A percentile compares a stretch with the other conserved stretches of the same genome.
These are phyloP conservation scores for Phenganax marumi DNA, from an alignment of 92 coral and sea anemone genomes.

Conservation along the genomic window DNA sequence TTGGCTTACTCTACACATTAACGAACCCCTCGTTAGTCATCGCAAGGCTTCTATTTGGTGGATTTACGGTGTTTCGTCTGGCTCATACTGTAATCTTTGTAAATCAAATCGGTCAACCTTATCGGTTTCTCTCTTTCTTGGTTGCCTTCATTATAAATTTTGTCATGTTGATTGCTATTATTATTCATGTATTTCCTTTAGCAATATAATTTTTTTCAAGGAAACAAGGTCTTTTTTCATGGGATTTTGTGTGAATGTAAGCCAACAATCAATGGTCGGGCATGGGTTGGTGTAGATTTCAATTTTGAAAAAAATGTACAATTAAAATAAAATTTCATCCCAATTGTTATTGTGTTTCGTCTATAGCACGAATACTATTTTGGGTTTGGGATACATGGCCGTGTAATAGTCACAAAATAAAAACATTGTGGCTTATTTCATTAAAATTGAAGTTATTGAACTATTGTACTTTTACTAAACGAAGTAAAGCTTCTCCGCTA, in stretches of 20 bases:
- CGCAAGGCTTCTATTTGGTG: constrained; percentile 70
- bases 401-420: no score
- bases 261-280: not conserved
- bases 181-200: constrained; percentile 22
- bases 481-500: no score
- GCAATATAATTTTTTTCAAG: not conserved
- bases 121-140: constrained; percentile 28
- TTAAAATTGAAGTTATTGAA: no score
- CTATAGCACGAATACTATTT: no score
- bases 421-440: no score
- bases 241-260: not conserved
- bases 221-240: not conserved
- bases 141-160: not conserved
- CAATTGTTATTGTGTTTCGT: no score
- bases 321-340: no score
- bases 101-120: constrained; percentile 17
- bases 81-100: constrained; percentile 66
- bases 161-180: constrained; percentile 28
- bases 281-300: no score
- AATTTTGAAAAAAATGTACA: no score
- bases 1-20: constrained; percentile 67
- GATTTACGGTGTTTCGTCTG: constrained; percentile 70
- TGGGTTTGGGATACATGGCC: no score
- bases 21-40: constrained; percentile 54
- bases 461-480: no score